These are phyloP conservation scores for Tachysurus fulvidraco DNA, from an alignment of 2,113 vertebrate species.

Conservation along the genomic window DNA sequence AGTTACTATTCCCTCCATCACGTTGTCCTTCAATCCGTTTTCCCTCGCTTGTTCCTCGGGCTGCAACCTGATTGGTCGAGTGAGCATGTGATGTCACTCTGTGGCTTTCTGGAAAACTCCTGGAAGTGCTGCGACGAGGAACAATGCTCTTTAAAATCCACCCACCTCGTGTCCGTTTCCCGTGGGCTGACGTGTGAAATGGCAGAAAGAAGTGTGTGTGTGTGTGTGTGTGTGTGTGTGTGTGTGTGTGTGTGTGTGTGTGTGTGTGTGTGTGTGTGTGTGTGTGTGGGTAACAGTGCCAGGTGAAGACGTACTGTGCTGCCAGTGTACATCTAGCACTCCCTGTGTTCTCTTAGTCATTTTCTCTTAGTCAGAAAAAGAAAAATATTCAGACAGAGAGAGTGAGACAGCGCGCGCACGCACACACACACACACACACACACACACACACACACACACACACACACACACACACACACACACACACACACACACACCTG, in stretches of 20 bases:
- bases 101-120: neutral
- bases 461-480: neutral
- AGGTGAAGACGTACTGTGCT: neutral
- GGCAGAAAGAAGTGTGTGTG: neutral
- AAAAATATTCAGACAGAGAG: neutral
- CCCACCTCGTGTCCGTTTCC: neutral
- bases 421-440: neutral
- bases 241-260: neutral
- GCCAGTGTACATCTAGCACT: neutral
- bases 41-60: neutral
- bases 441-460: neutral
- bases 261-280: slow-evolving; percentile 2
- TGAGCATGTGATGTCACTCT: neutral
- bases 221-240: neutral
- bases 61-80: neutral
- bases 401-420: neutral
- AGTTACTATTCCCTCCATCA: neutral
- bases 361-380: neutral
- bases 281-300: neutral
- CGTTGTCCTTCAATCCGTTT: neutral
- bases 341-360: neutral
- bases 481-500: neutral
- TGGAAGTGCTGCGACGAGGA: neutral
- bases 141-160: neutral
- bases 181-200: neutral